These are phyloP conservation scores for Todiramphus chloris DNA, from an alignment of 2,113 vertebrate species.

Conservation along the genomic window DNA sequence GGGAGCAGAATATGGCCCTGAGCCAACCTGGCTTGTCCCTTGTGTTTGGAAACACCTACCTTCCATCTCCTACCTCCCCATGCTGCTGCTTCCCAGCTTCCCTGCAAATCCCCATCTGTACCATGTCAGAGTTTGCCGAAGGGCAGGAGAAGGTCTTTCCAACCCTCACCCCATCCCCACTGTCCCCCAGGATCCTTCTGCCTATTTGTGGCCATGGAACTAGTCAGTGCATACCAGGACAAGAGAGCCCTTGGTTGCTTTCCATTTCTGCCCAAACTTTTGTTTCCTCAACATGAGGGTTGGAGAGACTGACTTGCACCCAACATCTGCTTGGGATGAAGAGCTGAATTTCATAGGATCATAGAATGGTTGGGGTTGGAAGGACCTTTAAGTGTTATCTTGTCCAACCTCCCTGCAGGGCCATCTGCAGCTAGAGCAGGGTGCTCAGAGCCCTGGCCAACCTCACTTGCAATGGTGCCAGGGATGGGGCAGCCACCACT, in stretches of 20 bases:
- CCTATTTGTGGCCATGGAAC: rapidly evolving
- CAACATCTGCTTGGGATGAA: not conserved
- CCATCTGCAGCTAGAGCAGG: too few species aligned
- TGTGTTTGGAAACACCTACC: rapidly evolving
- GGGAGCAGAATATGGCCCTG: not conserved
- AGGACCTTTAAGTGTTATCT: too few species aligned
- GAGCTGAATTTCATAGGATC: not conserved
- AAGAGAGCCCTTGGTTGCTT: not conserved
- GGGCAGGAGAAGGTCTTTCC: not conserved
- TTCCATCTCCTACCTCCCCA: not conserved
- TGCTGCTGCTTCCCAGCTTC: not conserved
- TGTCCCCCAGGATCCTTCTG: not conserved
- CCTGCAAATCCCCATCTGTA: not conserved
- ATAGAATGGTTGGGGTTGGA: too few species aligned
- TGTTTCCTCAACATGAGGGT: rapidly evolving
- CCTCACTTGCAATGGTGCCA: too few species aligned
- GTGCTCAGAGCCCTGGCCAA: too few species aligned
- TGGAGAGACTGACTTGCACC: not conserved
- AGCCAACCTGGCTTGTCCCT: not conserved
- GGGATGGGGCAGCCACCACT: too few species aligned
- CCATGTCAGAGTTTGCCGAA: rapidly evolving
- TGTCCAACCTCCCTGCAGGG: too few species aligned
- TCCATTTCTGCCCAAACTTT: not conserved
- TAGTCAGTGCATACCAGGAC: not conserved
- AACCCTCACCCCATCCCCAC: not conserved